A percentile compares a stretch with the other conserved stretches of the same genome.
Conservation (phyloP, 2,888 invertebrate species). For the Tuta absoluta region DNA sequence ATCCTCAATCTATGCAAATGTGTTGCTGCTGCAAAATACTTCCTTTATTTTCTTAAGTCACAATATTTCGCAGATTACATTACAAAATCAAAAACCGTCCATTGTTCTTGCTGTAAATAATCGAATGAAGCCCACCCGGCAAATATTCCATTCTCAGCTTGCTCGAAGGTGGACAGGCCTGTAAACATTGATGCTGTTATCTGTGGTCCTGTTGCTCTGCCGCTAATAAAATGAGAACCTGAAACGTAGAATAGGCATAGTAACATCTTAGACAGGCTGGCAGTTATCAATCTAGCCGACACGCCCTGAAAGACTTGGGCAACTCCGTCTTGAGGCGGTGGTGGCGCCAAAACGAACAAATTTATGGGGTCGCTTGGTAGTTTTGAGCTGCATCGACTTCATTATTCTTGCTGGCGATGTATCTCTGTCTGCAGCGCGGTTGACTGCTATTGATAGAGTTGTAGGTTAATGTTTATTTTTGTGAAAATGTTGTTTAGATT, state of each 20-base stretch:
- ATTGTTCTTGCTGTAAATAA: background rate
- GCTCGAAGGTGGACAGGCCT: no score
- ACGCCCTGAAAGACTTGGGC: constrained; percentile 17
- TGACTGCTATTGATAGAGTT: background rate
- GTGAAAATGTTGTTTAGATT: background rate
- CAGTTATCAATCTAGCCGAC: constrained; percentile 15
- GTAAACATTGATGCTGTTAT: no score
- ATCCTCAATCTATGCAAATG: no score
- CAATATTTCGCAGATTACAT: no score
- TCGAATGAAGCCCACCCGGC: background rate
- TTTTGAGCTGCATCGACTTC: constrained; percentile 19
- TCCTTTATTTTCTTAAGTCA: no score
- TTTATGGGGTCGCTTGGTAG: constrained; percentile 27
- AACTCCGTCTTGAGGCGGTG: constrained; percentile 16
- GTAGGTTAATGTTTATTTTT: background rate
- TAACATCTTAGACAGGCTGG: constrained; percentile 4
- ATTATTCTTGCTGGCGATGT: constrained; percentile 7
- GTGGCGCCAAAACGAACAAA: constrained; percentile 24
- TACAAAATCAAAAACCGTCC: no score
- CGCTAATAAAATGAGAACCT: no score
- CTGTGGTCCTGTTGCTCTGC: no score
- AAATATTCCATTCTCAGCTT: background rate
- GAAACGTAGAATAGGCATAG: background rate
- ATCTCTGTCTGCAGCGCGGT: background rate
- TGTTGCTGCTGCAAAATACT: no score